Conservation (phyloP, 2,797 vertebrate genomes). For the Myotis pilosus region DNA sequence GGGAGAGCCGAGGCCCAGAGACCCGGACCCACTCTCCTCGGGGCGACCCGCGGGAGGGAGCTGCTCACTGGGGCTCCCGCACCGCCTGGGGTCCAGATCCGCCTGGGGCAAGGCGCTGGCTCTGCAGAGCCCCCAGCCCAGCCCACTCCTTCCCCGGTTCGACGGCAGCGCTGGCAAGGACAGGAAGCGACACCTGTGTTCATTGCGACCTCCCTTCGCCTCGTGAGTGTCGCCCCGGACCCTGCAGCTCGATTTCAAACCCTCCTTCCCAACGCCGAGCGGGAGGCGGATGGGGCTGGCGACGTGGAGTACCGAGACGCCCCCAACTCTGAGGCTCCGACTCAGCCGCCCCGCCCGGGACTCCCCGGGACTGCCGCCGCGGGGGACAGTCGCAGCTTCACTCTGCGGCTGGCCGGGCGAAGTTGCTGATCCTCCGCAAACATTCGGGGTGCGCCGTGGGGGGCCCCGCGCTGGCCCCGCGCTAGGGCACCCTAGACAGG, state of each 20-base stretch:
- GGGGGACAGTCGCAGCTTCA: background rate
- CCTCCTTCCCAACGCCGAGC: background rate
- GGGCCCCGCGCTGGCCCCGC: background rate
- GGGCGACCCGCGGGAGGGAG: background rate
- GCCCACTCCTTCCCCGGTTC: no score
- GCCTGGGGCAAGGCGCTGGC: background rate
- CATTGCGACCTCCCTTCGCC: background rate
- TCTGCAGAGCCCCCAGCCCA: background rate
- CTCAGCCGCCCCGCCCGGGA: background rate
- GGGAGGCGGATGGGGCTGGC: background rate
- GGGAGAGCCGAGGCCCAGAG: background rate
- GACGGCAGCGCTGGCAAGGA: background rate
- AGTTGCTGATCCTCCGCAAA: background rate
- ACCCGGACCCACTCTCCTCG: background rate
- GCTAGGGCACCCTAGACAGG: background rate
- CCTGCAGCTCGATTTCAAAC: background rate
- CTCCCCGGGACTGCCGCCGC: background rate
- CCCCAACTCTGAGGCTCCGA: background rate
- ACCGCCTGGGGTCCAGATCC: background rate
- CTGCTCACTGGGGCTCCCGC: background rate
- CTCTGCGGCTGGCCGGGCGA: rapidly evolving
- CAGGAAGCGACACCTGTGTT: background rate
- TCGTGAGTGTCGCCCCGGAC: background rate
- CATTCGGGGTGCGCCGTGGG: background rate
- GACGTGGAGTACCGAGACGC: background rate